Evolutionary conservation across 2,888 invertebrate genomes (phyloP).

Genomic region (Coelogynopora nodosa): DNA sequence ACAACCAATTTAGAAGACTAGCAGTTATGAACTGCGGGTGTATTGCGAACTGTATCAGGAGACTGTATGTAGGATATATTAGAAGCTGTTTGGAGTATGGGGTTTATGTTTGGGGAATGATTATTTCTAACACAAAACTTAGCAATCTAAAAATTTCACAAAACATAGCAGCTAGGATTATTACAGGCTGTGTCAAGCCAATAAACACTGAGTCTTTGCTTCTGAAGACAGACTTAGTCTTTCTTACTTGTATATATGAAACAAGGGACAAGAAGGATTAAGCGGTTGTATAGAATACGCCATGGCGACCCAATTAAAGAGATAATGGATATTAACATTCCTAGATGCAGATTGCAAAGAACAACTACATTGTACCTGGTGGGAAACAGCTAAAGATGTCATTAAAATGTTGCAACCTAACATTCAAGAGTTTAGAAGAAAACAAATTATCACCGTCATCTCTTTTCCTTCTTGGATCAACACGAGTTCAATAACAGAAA

Average conservation of each 20-base stretch:
- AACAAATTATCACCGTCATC: neutral
- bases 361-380: neutral
- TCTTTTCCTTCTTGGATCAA: neutral
- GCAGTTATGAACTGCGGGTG: neutral
- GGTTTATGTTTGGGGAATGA: neutral
- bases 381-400: neutral
- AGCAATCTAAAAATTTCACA: neutral
- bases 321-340: neutral
- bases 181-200: neutral
- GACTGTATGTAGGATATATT: neutral
- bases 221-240: neutral
- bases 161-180: neutral
- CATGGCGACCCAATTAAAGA: neutral
- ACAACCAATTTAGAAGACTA: neutral
- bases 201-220: neutral
- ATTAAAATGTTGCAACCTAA: neutral
- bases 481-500: neutral
- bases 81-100: neutral
- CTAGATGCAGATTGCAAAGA: neutral
- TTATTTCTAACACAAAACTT: neutral
- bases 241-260: slow-evolving; percentile 1
- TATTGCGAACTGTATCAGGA: neutral
- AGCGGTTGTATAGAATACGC: neutral
- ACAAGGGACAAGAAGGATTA: neutral
- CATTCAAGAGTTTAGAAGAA: neutral